Conservation (phyloP, 2,888 invertebrate species). For the Cryptocephalus primarius region DNA sequence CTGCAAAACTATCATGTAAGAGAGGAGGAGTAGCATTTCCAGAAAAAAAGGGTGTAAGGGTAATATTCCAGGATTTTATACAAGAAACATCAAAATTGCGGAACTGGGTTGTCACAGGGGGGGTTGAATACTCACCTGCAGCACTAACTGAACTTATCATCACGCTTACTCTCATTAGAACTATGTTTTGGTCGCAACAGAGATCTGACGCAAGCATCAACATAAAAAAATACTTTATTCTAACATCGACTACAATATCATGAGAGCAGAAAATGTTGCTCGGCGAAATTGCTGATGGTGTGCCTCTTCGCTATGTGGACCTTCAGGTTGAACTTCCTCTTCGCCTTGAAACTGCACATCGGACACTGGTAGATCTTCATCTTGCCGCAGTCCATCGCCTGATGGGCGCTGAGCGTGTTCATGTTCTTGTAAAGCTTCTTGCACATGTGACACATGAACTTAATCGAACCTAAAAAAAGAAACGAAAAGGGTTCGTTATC, state of each 20-base stretch:
- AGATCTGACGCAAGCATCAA: too few relatives aligned
- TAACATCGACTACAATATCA: neutral
- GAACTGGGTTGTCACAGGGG: too few relatives aligned
- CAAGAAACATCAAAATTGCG: too few relatives aligned
- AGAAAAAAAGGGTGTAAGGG: too few relatives aligned
- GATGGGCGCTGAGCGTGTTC: conserved; percentile 27
- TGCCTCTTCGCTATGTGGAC: conserved; percentile 65
- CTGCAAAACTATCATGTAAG: neutral
- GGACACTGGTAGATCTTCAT: conserved; percentile 40
- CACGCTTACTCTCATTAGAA: too few relatives aligned
- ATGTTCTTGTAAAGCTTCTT: conserved; percentile 24
- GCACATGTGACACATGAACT: conserved; percentile 17
- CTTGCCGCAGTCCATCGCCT: conserved; percentile 42
- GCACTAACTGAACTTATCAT: too few relatives aligned
- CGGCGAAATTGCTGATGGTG: conserved; percentile 23
- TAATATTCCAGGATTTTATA: too few relatives aligned
- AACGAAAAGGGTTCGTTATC: neutral
- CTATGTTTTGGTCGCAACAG: too few relatives aligned
- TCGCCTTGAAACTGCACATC: conserved; percentile 36
- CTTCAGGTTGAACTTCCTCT: conserved; percentile 68
- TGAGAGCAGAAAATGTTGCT: neutral
- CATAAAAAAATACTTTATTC: neutral
- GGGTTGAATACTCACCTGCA: too few relatives aligned
- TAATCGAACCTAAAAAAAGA: conserved; percentile 9
- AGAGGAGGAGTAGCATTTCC: too few relatives aligned